These are phyloP conservation scores for Myanophis thanlyinensis DNA, from an alignment of 2,113 vertebrate genomes.

Conservation along the genomic window DNA sequence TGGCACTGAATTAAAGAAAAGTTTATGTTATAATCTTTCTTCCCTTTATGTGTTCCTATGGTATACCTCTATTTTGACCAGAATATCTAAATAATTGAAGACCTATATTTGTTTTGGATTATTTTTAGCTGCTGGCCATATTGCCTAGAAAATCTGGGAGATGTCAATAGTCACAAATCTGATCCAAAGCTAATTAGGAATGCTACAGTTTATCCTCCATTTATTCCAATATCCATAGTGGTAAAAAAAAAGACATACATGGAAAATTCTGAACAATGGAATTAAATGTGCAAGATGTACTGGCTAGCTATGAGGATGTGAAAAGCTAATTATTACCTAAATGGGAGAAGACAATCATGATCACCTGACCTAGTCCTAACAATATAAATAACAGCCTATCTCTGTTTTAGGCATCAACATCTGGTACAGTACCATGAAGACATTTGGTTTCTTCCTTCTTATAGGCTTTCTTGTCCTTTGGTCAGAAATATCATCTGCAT, in stretches of 20 bases:
- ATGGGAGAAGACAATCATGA: neutral
- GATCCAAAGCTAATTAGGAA: neutral
- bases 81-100: neutral
- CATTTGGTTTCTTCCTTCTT: neutral
- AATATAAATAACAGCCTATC: neutral
- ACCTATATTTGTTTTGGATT: neutral
- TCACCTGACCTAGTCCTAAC: neutral
- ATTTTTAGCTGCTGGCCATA: neutral
- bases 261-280: neutral
- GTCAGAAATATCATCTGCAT: neutral
- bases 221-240: neutral
- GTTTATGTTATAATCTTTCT: neutral
- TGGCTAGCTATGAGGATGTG: neutral
- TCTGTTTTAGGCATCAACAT: neutral
- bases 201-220: neutral
- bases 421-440: constrained; percentile 3
- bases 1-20: neutral
- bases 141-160: too few species aligned
- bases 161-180: neutral
- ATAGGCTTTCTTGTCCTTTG: neutral
- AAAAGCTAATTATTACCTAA: neutral
- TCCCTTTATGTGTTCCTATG: neutral
- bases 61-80: neutral
- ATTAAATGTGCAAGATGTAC: neutral
- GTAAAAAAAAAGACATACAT: neutral